Base-by-base conservation (phyloP, 2,888 invertebrate genomes). In the Epiblema foenella region DNA sequence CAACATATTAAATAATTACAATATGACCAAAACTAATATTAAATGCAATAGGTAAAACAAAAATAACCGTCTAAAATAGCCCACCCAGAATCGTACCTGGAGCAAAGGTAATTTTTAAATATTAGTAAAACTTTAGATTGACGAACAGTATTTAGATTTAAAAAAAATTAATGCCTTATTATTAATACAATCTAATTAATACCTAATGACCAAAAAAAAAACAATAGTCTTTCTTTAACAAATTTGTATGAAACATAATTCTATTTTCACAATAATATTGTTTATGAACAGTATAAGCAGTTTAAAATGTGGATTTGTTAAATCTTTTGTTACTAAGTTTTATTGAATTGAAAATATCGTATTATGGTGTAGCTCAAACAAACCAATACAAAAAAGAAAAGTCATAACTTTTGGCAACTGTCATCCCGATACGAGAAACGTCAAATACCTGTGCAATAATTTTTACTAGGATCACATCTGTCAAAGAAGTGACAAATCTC, bases 101-200 rank as follows among this genome's bases (percentile, higher is more conserved):
- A n/a, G n/a, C n/a, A n/a, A n/a, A n/a, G 24, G 24, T 3, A 24
- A 24, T 4, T 57, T 46, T 24, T 63, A 69, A 57, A 63, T 15
- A 15, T 9, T 4, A 9, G 24, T 37, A 18, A 17, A 52, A 18
- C 18, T 49, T n/a, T 20, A 20, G 33, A 63, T 18, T 20, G 51
- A 33, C 11, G 15, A 12, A 52, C 33, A 49, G 4, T 37, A 37
- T 20, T 20, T 9, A 5, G n/a, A 24, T 46, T 60, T 5, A 29
- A n/a, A 60, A 11, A 1, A 60, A 8, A n/a, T 51, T 42, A 58
- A 58, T 10, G 10, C 5, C 11, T 17, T 5, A 46, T 7, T 33
- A 5, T 1, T n/a, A 46, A n/a, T 5, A 46, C 46, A n/a, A 12
- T 46, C 46, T n/a, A 46, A 0, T 12, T 37, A 12, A 37, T 18